Evolutionary conservation across 2,888 invertebrate species (phyloP).

Genomic region (Drosophila mettleri): DNA sequence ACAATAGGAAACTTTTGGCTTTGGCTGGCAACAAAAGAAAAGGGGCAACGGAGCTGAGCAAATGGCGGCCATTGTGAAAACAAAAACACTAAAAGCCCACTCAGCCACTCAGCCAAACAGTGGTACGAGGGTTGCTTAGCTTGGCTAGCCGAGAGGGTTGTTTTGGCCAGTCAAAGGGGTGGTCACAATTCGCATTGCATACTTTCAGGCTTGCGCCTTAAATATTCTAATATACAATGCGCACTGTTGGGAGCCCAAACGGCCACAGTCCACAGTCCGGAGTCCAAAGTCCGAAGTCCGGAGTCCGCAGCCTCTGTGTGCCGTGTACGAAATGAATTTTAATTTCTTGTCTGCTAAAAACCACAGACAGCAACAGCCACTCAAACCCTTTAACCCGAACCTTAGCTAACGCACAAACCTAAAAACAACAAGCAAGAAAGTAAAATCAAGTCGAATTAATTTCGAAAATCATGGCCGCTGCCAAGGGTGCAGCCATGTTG

Average conservation of each 20-base stretch:
- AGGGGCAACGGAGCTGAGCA: slow-evolving; percentile 35
- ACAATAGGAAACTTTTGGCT: slow-evolving; percentile 72
- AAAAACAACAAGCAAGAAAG: slow-evolving; percentile 77
- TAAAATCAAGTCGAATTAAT: slow-evolving; percentile 82
- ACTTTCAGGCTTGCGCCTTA: slow-evolving; percentile 80
- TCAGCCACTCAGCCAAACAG: slow-evolving; percentile 39
- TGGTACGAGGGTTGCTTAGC: slow-evolving; percentile 50
- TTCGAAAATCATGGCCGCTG: slow-evolving; percentile 82
- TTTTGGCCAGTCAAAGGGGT: slow-evolving; percentile 45
- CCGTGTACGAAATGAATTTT: slow-evolving; percentile 79
- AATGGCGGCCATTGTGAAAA: slow-evolving; percentile 71
- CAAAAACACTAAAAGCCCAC: slow-evolving; percentile 18
- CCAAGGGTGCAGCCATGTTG: slow-evolving; percentile 54
- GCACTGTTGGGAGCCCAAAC: slow-evolving; percentile 20
- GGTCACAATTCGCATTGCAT: slow-evolving; percentile 60
- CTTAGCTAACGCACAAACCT: slow-evolving; percentile 23
- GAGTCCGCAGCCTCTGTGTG: slow-evolving; percentile 12
- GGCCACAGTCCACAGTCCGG: background rate
- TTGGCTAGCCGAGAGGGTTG: slow-evolving; percentile 48
- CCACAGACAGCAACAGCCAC: slow-evolving; percentile 23
- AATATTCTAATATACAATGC: slow-evolving; percentile 69
- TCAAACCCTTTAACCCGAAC: background rate
- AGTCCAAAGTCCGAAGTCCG: background rate
- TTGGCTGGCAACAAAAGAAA: slow-evolving; percentile 67
- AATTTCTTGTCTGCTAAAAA: slow-evolving; percentile 74